phyloP scores from a whole-genome alignment of 2,113 vertebrate species.

The Chascanopsetta lugubris region DNA sequence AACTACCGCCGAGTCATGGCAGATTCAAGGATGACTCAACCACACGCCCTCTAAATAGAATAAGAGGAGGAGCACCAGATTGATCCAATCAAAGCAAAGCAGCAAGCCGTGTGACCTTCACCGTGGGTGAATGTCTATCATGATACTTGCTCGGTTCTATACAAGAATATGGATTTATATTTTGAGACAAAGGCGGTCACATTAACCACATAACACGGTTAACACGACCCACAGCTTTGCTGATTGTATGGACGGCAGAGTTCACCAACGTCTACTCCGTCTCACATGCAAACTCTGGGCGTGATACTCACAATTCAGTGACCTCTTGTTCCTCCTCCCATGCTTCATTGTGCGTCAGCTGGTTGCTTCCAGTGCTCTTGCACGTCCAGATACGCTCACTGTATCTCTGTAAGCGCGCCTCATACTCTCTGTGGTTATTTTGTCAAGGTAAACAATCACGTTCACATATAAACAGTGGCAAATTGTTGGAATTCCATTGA shows the following conservation, averaged over 20 bases:
- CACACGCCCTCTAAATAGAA: constrained; percentile 60
- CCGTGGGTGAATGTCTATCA: constrained; percentile 5
- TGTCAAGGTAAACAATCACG: constrained; percentile 84
- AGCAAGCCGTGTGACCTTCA: constrained; percentile 56
- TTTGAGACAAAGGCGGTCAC: not conserved
- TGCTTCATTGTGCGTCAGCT: constrained; percentile 97
- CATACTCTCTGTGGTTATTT: constrained; percentile 87
- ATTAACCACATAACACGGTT: not conserved
- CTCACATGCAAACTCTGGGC: not conserved
- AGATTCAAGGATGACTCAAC: constrained; percentile 60
- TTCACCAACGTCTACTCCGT: no score
- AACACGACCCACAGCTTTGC: no score
- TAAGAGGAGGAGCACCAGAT: constrained; percentile 48
- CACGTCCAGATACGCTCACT: constrained; percentile 95
- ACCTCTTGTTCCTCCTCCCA: constrained; percentile 99
- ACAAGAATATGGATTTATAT: not conserved
- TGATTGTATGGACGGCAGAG: no score
- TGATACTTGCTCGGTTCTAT: constrained; percentile 7
- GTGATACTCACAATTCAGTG: constrained; percentile 92
- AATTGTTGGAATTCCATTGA: not conserved
- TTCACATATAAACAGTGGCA: not conserved
- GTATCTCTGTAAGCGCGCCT: constrained; percentile 90
- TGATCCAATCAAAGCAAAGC: constrained; percentile 50
- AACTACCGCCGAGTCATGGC: constrained; percentile 20
- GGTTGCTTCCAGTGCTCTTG: constrained; percentile 96